These are phyloP conservation scores for Pogonophryne albipinna DNA, from an alignment of 2,797 vertebrate species.

Conservation along the genomic window DNA sequence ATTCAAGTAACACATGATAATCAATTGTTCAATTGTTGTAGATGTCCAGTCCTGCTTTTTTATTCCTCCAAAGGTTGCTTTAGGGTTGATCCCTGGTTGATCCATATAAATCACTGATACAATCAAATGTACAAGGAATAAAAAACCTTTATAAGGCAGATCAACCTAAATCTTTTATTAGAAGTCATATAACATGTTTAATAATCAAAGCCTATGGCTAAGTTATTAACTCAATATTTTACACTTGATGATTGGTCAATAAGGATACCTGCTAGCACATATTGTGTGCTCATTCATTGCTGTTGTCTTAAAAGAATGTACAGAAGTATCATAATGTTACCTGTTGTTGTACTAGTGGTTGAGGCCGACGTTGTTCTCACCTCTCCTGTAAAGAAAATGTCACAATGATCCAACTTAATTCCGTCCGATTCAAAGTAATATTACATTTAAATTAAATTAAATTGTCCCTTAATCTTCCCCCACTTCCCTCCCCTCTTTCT, in stretches of 20 bases:
- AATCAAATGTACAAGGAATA: too few species aligned
- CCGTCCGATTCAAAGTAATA: background rate
- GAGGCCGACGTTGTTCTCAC: constrained; percentile 12
- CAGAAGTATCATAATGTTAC: constrained; percentile 29
- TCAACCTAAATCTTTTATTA: too few species aligned
- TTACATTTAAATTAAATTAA: background rate
- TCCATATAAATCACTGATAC: too few species aligned
- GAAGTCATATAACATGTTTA: background rate
- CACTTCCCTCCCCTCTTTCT: background rate
- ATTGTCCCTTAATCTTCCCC: background rate
- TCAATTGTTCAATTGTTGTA: too few species aligned
- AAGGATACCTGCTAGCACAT: background rate
- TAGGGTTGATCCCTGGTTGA: too few species aligned
- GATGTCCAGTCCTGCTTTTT: too few species aligned
- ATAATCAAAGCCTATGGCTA: background rate
- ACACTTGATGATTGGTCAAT: background rate
- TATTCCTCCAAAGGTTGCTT: too few species aligned
- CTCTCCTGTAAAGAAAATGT: constrained; percentile 45
- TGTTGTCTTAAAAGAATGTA: background rate
- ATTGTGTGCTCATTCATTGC: background rate
- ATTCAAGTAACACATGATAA: too few species aligned
- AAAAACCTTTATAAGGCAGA: background rate
- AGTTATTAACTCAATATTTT: too few species aligned
- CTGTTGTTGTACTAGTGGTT: background rate
- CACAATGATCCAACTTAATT: background rate